These are phyloP conservation scores for Agrotis puta DNA, from an alignment of 2,888 invertebrate genomes.

Conservation along the genomic window DNA sequence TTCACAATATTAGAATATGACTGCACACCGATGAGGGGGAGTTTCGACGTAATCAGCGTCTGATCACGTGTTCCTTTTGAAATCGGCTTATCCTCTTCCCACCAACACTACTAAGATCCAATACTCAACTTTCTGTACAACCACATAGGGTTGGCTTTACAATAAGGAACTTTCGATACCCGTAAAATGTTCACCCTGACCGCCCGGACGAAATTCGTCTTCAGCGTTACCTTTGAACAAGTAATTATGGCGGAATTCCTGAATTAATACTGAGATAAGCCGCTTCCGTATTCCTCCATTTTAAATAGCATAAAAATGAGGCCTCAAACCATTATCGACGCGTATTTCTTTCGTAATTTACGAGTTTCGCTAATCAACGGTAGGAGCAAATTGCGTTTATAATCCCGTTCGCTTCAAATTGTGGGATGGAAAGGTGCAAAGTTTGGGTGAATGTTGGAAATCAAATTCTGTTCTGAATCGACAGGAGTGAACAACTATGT, in stretches of 20 bases:
- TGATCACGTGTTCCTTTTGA: slow-evolving; percentile 89
- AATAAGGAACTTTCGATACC: slow-evolving; percentile 57
- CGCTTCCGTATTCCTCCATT: slow-evolving; percentile 69
- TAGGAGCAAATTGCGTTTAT: slow-evolving; percentile 55
- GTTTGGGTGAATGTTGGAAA: slow-evolving; percentile 56
- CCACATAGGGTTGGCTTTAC: slow-evolving; percentile 69
- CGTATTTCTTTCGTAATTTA: slow-evolving; percentile 71
- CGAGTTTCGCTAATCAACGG: slow-evolving; percentile 71
- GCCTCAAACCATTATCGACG: slow-evolving; percentile 71
- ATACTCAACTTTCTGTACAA: slow-evolving; percentile 71
- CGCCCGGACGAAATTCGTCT: slow-evolving; percentile 77
- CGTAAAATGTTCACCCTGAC: slow-evolving; percentile 75
- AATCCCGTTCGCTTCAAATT: slow-evolving; percentile 55
- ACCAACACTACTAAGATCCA: slow-evolving; percentile 61
- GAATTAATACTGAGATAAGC: slow-evolving; percentile 88
- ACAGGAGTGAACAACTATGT: slow-evolving; percentile 68
- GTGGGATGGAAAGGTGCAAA: slow-evolving; percentile 50
- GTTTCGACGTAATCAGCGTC: slow-evolving; percentile 85
- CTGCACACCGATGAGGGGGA: slow-evolving; percentile 74
- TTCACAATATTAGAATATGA: slow-evolving; percentile 90
- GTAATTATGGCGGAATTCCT: slow-evolving; percentile 88
- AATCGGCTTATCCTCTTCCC: slow-evolving; percentile 87
- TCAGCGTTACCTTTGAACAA: slow-evolving; percentile 85
- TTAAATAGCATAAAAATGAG: slow-evolving; percentile 67
- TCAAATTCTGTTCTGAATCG: slow-evolving; percentile 62